Evolutionary conservation across 2,888 invertebrate genomes (phyloP).

Genomic region (Noctua comes): DNA sequence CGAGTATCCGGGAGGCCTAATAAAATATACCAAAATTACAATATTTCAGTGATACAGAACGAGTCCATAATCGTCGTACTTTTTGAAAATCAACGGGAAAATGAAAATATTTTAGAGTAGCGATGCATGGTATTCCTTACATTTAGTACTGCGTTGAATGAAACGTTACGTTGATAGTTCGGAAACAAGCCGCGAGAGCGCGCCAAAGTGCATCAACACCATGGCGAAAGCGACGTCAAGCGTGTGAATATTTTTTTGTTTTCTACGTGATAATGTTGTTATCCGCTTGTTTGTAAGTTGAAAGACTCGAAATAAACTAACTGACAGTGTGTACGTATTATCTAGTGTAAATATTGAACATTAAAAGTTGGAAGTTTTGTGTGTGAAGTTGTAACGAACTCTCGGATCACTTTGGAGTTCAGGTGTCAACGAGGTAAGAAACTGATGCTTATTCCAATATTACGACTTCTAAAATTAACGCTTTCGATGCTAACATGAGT

Average conservation of each 20-base stretch:
- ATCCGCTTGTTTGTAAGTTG: conserved; percentile 84
- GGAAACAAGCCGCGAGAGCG: conserved; percentile 73
- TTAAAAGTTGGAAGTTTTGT: conserved; percentile 85
- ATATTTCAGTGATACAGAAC: too few species aligned
- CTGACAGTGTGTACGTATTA: conserved; percentile 77
- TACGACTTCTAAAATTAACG: conserved; percentile 83
- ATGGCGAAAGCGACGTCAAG: conserved; percentile 88
- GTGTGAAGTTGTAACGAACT: conserved; percentile 89
- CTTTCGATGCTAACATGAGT: conserved; percentile 71
- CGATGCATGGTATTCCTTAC: neutral
- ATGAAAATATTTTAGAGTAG: neutral
- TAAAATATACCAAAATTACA: too few species aligned
- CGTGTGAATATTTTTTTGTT: conserved; percentile 88
- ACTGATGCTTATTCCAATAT: conserved; percentile 84
- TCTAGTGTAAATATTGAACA: conserved; percentile 77
- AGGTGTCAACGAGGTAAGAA: conserved; percentile 91
- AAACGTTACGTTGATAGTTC: conserved; percentile 66
- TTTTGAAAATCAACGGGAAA: neutral
- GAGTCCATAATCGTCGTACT: neutral
- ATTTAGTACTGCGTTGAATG: conserved; percentile 65
- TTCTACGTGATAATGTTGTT: conserved; percentile 85
- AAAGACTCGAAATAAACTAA: conserved; percentile 80
- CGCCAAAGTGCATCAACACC: conserved; percentile 84
- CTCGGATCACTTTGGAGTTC: conserved; percentile 87
- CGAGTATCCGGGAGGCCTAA: too few species aligned